Evolutionary conservation across 2,113 vertebrate species (phyloP), one percentile per base, ranked within the genome.

Genomic region (Vidua macroura): DNA sequence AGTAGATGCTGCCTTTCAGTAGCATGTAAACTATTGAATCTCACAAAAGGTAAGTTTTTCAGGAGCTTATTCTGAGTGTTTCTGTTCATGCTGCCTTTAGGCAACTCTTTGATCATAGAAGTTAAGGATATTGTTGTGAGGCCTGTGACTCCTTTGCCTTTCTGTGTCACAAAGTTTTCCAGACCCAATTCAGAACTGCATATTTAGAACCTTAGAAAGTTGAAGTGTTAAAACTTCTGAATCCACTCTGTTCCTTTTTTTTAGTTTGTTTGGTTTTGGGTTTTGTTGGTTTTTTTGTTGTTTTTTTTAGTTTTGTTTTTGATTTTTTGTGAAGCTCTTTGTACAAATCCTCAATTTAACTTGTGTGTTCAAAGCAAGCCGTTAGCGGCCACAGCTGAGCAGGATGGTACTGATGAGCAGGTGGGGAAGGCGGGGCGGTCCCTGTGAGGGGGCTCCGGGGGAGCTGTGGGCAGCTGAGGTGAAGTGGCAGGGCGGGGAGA

Each of bases 351-450:
- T 72, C 17, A 3, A 0, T n/a, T 35, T 28, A 44, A n/a, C 15
- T 2, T 4, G 27, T 5, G 25, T 1, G 20, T 11, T 35, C 8
- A 1, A 0, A 33, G 16, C 31, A 0, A 1, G 15, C 12, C 33
- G 24, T 15, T 7, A 6, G 66, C 51, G 46, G 64, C 4, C 23
- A 0, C 35, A 79, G 70, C 10, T 85, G 85, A 23, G 53, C 18
- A 4, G 3, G 19, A 3, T 12, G 35, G 20, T 2, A 25, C 7
- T 28, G 33, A 46, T 8, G 21, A 23, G 39, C 18, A 8, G 73
- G 24, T 16, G 30, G 30, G 64, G n/a, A 8, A 1, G 49, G 60
- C 14, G 10, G 22, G 9, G 19, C 20, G 0, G 5, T 8, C 16
- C 8, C 28, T 41, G 35, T 5, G 12, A 53, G n/a, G 58, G 27